Evolutionary conservation across 2,888 invertebrate species (phyloP).

Genomic region (Clistopyga incitator): DNA sequence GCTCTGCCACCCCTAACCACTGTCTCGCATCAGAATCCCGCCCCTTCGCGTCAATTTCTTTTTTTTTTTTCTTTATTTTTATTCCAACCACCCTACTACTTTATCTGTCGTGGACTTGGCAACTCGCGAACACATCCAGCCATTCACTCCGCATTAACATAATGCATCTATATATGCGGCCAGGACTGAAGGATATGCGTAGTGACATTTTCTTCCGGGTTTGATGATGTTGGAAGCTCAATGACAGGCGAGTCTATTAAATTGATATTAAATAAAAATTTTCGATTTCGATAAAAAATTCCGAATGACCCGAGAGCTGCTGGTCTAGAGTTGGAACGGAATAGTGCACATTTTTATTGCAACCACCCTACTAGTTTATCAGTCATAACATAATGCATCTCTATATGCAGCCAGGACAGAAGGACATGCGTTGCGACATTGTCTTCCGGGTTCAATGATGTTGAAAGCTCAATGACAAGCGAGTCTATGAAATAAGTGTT

Average conservation of each 20-base stretch:
- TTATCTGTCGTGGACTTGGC: conserved; percentile 8
- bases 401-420: neutral
- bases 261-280: neutral
- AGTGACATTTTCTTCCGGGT: conserved; percentile 1
- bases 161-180: neutral
- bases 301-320: too few relatives aligned
- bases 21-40: conserved; percentile 37
- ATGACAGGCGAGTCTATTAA: neutral
- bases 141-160: neutral
- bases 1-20: conserved; percentile 43
- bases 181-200: neutral
- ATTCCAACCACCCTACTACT: conserved; percentile 6
- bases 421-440: neutral
- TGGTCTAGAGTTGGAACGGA: too few relatives aligned
- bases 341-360: too few relatives aligned
- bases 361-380: conserved; percentile 11
- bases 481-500: neutral
- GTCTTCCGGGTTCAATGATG: conserved; percentile 1
- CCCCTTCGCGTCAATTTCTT: conserved; percentile 36
- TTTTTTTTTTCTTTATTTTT: neutral
- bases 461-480: neutral
- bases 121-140: conserved; percentile 13
- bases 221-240: conserved; percentile 1
- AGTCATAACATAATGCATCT: conserved; percentile 7
- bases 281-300: too few relatives aligned